Conservation (phyloP, 2,113 vertebrate genomes). For the Antennarius striatus region DNA sequence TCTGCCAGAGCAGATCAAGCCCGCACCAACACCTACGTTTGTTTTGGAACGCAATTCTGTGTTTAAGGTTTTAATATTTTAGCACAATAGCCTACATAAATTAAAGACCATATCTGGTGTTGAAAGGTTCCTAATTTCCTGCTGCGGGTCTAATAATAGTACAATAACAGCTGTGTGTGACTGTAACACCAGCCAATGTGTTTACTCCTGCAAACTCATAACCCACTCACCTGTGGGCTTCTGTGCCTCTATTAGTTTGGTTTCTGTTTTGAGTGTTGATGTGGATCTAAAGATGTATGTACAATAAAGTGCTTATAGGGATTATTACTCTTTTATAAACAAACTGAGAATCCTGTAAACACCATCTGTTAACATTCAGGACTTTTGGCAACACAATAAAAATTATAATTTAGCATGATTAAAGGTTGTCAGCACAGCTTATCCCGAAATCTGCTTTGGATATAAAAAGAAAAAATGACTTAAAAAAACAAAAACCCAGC, state of each 20-base stretch:
- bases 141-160: too few species aligned
- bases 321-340: slow-evolving; percentile 6
- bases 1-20: too few species aligned
- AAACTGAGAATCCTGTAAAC: slow-evolving; percentile 5
- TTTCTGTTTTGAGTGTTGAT: slow-evolving; percentile 4
- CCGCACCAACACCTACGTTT: too few species aligned
- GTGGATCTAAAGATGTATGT: slow-evolving; percentile 29
- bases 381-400: slow-evolving; percentile 40
- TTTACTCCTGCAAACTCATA: slow-evolving; percentile 8
- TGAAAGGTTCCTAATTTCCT: too few species aligned
- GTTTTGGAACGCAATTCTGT: too few species aligned
- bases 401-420: slow-evolving; percentile 34
- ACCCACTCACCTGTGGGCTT: slow-evolving; percentile 31
- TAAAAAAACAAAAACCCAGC: slow-evolving; percentile 1
- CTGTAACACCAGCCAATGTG: background rate
- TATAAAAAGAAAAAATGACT: slow-evolving; percentile 14
- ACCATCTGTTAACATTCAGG: slow-evolving; percentile 46
- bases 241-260: slow-evolving; percentile 14
- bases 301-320: slow-evolving; percentile 38
- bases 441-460: slow-evolving; percentile 39
- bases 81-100: too few species aligned
- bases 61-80: too few species aligned
- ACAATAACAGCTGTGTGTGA: too few species aligned
- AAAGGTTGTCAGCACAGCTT: slow-evolving; percentile 40
- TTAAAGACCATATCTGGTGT: too few species aligned